phyloP scores from a whole-genome alignment of 2,113 vertebrate species.

The Gymnocephalus cernua region DNA sequence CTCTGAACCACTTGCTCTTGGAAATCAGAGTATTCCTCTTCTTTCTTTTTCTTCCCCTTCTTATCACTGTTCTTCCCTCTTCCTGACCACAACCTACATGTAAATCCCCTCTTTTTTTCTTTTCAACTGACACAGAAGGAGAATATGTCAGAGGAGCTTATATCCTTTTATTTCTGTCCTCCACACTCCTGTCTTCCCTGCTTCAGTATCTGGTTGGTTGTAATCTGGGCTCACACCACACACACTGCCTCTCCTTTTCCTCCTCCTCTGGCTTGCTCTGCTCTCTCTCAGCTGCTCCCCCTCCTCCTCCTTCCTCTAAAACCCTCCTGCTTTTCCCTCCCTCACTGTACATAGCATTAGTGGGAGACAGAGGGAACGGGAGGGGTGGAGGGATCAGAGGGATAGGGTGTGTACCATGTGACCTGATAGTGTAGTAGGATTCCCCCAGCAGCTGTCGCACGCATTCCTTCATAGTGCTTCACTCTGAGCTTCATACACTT shows the following conservation, averaged over 20 bases:
- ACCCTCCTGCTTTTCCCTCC: constrained; percentile 56
- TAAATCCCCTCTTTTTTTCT: constrained; percentile 13
- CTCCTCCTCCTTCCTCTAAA: constrained; percentile 38
- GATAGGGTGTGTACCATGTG: constrained; percentile 75
- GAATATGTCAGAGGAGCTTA: not conserved
- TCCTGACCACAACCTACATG: not conserved
- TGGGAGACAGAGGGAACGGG: constrained; percentile 43
- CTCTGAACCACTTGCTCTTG: constrained; percentile 20
- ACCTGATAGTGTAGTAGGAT: constrained; percentile 74
- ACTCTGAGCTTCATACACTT: constrained; percentile 30
- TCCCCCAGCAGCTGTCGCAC: constrained; percentile 76
- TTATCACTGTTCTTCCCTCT: not conserved
- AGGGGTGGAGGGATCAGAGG: constrained; percentile 73
- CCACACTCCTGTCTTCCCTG: constrained; percentile 18
- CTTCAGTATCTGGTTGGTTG: constrained; percentile 42
- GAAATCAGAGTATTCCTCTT: constrained; percentile 6
- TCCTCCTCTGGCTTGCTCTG: constrained; percentile 43
- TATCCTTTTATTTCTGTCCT: constrained; percentile 19
- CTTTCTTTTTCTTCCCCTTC: not conserved
- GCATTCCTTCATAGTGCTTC: constrained; percentile 64
- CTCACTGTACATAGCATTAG: constrained; percentile 73
- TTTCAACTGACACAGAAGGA: constrained; percentile 13
- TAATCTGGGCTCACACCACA: constrained; percentile 73
- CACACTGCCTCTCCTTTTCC: constrained; percentile 59
- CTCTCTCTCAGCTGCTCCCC: constrained; percentile 41